A percentile compares a stretch with the other conserved stretches of the same genome.
Evolutionary conservation across 2,113 vertebrate genomes (phyloP).

Genomic region (Ochotona curzoniae): DNA sequence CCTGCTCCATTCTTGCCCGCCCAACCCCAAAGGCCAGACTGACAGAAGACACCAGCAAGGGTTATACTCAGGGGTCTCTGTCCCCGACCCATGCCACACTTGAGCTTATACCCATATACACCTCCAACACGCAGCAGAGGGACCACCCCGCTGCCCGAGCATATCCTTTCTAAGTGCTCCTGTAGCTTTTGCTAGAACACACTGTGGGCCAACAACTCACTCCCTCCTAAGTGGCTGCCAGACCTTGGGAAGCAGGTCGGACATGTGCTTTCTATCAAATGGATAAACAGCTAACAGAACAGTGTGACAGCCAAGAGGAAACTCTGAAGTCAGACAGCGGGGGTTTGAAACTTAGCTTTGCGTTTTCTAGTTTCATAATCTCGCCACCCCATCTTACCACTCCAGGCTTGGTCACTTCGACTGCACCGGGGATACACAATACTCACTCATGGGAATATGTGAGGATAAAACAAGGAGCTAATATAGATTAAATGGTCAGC

Average conservation of each 20-base stretch:
- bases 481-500: background rate
- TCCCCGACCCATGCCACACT: too few species aligned
- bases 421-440: conserved; percentile 5
- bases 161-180: background rate
- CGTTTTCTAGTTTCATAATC: background rate
- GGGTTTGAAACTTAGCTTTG: background rate
- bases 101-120: background rate
- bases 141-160: background rate
- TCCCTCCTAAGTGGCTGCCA: background rate
- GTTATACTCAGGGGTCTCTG: background rate
- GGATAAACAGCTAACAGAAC: conserved; percentile 23
- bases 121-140: too few species aligned
- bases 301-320: background rate
- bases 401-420: conserved; percentile 15
- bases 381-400: background rate
- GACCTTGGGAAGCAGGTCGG: background rate
- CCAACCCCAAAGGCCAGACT: background rate
- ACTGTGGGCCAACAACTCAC: background rate
- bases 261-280: background rate
- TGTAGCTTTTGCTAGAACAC: background rate
- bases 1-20: background rate
- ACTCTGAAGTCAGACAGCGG: background rate
- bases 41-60: background rate
- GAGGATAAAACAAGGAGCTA: background rate
- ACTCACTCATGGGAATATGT: background rate